Percentiles rank a stretch among this genome's conserved stretches.
phyloP scores from a whole-genome alignment of 2,888 invertebrate genomes.

The Opisthograptis luteolata region DNA sequence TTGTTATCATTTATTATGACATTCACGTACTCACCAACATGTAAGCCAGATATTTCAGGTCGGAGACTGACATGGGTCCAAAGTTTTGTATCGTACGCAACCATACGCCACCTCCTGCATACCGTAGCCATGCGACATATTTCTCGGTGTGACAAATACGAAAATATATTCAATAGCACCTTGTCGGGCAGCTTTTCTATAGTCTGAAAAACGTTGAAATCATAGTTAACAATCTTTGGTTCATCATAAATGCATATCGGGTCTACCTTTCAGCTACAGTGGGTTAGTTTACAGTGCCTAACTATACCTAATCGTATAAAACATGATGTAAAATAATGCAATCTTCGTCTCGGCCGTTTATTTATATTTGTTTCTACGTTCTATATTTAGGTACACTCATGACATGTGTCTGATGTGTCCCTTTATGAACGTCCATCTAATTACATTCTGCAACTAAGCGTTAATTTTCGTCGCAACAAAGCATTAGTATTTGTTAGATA shows the following conservation, averaged over 20 bases:
- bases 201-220: conserved; percentile 86
- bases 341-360: not conserved
- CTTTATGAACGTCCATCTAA: conserved; percentile 17
- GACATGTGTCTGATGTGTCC: conserved; percentile 13
- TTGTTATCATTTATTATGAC: too few relatives aligned
- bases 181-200: conserved; percentile 99
- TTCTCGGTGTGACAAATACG: conserved; percentile 96
- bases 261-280: conserved; percentile 4
- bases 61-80: conserved; percentile 98
- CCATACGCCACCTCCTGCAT: conserved; percentile 97
- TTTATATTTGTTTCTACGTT: conserved; percentile 7
- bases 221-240: conserved; percentile 4
- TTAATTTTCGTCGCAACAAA: conserved; percentile 14
- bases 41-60: conserved; percentile 97
- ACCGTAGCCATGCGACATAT: conserved; percentile 97
- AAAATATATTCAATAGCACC: conserved; percentile 96
- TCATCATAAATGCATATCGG: not conserved
- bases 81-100: conserved; percentile 97
- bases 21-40: conserved; percentile 85
- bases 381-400: conserved; percentile 19
- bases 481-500: conserved; percentile 11
- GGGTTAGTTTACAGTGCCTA: not conserved
- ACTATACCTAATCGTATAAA: too few relatives aligned
- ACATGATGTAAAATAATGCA: conserved; percentile 6
- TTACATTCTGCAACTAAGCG: conserved; percentile 9